Conservation (phyloP, 2,797 vertebrate species). For the Ptychadena robeensis region DNA sequence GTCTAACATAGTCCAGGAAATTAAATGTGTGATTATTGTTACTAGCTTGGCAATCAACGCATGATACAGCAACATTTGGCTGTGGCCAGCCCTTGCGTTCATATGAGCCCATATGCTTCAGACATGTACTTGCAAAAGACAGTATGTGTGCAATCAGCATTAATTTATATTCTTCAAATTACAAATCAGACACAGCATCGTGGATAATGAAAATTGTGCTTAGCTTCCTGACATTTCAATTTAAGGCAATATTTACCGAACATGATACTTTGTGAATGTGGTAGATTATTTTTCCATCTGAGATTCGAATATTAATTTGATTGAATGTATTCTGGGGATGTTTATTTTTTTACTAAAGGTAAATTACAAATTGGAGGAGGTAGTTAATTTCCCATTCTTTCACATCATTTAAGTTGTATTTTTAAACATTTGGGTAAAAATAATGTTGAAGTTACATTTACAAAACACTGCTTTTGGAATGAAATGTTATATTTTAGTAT, state of each 20-base stretch:
- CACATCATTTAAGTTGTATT: background rate
- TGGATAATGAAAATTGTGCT: constrained; percentile 61
- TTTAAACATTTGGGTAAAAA: background rate
- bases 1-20: constrained; percentile 29
- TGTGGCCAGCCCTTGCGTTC: background rate
- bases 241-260: constrained; percentile 58
- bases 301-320: constrained; percentile 64
- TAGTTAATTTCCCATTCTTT: constrained; percentile 14
- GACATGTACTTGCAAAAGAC: constrained; percentile 19
- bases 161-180: constrained; percentile 43
- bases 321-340: constrained; percentile 62
- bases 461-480: background rate
- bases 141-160: constrained; percentile 23
- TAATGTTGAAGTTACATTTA: background rate
- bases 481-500: background rate
- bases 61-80: background rate
- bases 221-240: constrained; percentile 58
- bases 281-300: constrained; percentile 43
- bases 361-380: constrained; percentile 43
- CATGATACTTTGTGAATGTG: constrained; percentile 39
- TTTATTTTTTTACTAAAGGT: constrained; percentile 62
- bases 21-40: constrained; percentile 33
- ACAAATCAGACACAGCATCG: constrained; percentile 37
- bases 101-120: constrained; percentile 21
- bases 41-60: constrained; percentile 18